Evolutionary conservation across 2,888 invertebrate species (phyloP).

Genomic region (Lasius platythorax): DNA sequence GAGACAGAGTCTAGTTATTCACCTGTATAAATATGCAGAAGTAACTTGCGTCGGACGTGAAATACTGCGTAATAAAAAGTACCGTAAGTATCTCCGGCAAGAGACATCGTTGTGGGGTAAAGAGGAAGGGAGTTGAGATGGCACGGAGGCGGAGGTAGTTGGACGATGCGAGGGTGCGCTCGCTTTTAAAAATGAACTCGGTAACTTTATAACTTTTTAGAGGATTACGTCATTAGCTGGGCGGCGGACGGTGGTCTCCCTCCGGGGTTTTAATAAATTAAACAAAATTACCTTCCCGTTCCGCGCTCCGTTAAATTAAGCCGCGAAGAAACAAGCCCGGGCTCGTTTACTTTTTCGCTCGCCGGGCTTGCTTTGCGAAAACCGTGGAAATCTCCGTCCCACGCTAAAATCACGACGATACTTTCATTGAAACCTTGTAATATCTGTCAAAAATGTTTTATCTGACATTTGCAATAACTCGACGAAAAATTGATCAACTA

Average conservation of each 20-base stretch:
- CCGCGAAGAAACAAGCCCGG: conserved; percentile 67
- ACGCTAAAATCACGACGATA: conserved; percentile 60
- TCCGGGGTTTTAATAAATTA: conserved; percentile 83
- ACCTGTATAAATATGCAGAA: conserved; percentile 81
- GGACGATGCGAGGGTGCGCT: conserved; percentile 60
- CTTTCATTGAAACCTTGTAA: conserved; percentile 50
- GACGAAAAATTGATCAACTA: not conserved
- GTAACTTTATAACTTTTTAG: conserved; percentile 84
- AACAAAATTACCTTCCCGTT: conserved; percentile 81
- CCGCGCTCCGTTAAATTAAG: conserved; percentile 78
- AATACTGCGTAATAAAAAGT: conserved; percentile 83
- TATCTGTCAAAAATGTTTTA: not conserved
- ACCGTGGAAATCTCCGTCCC: conserved; percentile 24
- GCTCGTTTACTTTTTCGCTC: conserved; percentile 62
- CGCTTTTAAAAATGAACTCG: conserved; percentile 83
- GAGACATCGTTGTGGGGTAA: conserved; percentile 73
- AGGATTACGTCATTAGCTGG: conserved; percentile 81
- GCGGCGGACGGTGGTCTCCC: conserved; percentile 52
- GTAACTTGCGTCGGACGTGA: conserved; percentile 79
- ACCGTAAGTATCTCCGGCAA: conserved; percentile 79
- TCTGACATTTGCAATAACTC: not conserved
- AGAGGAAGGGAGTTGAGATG: conserved; percentile 49
- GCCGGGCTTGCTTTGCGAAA: conserved; percentile 31
- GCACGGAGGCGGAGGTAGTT: conserved; percentile 53
- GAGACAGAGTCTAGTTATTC: conserved; percentile 76